Conservation (phyloP, 2,888 invertebrate species). For the Drosophila setosimentum region DNA sequence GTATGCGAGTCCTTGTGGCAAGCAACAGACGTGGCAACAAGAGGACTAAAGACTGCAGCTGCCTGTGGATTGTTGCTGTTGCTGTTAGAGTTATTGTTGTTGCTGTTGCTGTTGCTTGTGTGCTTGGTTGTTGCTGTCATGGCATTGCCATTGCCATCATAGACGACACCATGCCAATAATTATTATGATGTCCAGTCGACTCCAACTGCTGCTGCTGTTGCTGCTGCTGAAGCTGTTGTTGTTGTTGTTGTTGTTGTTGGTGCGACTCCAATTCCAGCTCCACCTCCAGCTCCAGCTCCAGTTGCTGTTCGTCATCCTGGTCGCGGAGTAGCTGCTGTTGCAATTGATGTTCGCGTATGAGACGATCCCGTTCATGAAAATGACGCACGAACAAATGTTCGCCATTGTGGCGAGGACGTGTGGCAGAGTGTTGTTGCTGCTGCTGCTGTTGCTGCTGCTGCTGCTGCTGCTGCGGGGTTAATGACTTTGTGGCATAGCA, state of each 20-base stretch:
- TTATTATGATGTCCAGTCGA: conserved; percentile 67
- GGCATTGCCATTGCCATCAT: conserved; percentile 65
- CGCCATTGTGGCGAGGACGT: conserved; percentile 62
- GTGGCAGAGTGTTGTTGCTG: conserved; percentile 50
- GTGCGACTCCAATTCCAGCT: conserved; percentile 7
- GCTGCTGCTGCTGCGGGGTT: conserved; percentile 70
- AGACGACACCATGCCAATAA: conserved; percentile 78
- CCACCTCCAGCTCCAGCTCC: conserved; percentile 22
- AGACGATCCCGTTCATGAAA: conserved; percentile 85
- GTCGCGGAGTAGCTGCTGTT: conserved; percentile 80
- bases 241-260: not conserved
- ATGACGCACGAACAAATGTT: conserved; percentile 84
- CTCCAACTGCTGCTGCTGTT: conserved; percentile 32
- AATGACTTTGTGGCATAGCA: conserved; percentile 74
- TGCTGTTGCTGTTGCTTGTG: conserved; percentile 19
- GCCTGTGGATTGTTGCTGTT: conserved; percentile 19
- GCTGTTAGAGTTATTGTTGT: not conserved
- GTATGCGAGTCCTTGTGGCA: conserved; percentile 60
- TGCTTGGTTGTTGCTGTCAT: conserved; percentile 45
- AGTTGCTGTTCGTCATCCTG: conserved; percentile 18
- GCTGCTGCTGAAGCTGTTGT: not conserved
- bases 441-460: conserved; percentile 39
- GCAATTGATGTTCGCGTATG: conserved; percentile 85
- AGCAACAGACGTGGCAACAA: conserved; percentile 15
- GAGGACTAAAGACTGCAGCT: conserved; percentile 2